Base-by-base conservation (phyloP, 2,888 invertebrate genomes). In the Protonemura montana region DNA sequence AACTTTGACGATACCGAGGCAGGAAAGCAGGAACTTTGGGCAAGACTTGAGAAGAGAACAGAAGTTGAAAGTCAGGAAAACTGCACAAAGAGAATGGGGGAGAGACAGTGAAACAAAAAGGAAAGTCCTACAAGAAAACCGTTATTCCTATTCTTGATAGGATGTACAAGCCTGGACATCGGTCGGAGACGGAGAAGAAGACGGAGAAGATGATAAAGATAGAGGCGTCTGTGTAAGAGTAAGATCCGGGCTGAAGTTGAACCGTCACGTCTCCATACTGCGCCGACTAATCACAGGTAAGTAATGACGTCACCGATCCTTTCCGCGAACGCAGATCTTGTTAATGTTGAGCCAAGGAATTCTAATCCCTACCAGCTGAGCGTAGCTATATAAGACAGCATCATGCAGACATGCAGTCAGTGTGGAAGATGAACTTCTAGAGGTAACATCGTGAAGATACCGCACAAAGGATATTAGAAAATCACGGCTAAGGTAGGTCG, bases 291-390 rank as follows among this genome's bases (percentile, higher is more conserved):
- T 59, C 16, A 59, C 59, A 59, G 59, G 59, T 59, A 59, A 59
- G 6, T 59, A 59, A 21, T 59, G 59, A 59, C 59, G 59, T 59
- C 59, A 59, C 21, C 16, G 21, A 59, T 7, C 59, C 59, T 7
- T 59, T 59, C 59, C 59, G 59, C 59, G 59, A 59, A 59, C 59
- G 59, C 59, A 59, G 59, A 59, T 59, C 59, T 59, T 59, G 59
- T 59, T 59, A 59, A 16, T 59, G 59, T 59, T 59, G 59, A 59
- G 59, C 59, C 59, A 59, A 59, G 21, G 59, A 59, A 59, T 59
- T 59, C 3, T 59, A 59, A 59, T 59, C 59, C 59, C 59, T 59
- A 59, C 59, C 59, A 59, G 59, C 59, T 59, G 59, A 59, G 59
- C 59, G 59, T 59, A 59, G 59, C 59, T 59, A 59, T 59, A 59